These are phyloP conservation scores for Pseudois nayaur DNA, from an alignment of 2,113 vertebrate genomes.

Conservation along the genomic window DNA sequence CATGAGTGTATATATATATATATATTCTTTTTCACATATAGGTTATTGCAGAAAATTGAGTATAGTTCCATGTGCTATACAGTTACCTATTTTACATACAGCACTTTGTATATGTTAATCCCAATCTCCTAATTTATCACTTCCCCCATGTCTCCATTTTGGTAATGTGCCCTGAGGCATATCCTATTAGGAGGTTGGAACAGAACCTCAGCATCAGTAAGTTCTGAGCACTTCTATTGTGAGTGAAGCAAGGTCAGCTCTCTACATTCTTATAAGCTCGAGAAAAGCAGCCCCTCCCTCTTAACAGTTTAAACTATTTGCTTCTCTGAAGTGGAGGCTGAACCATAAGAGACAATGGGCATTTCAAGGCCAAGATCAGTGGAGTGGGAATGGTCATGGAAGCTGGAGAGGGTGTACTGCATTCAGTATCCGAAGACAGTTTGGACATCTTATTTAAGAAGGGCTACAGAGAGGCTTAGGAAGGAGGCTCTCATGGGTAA, in stretches of 20 bases:
- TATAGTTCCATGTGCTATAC: background rate
- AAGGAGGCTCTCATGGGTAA: background rate
- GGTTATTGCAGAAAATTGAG: background rate
- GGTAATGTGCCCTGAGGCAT: background rate
- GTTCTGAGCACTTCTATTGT: background rate
- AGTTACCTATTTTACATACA: background rate
- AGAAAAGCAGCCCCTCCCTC: background rate
- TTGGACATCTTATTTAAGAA: background rate
- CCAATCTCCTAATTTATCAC: background rate
- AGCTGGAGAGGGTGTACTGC: background rate
- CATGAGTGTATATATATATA: accelerated
- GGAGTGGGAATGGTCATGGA: background rate
- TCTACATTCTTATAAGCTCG: background rate
- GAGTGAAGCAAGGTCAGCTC: background rate
- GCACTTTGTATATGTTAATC: background rate
- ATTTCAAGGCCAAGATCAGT: background rate
- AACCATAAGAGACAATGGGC: background rate
- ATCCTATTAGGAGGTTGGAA: background rate
- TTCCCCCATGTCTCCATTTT: background rate
- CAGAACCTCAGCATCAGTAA: background rate
- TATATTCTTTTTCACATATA: background rate
- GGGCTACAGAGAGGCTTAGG: background rate
- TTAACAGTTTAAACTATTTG: background rate
- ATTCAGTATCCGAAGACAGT: background rate
- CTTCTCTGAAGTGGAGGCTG: background rate